These are phyloP conservation scores for Galaxea fascicularis DNA, from an alignment of 92 coral and sea anemone genomes.

Conservation along the genomic window DNA sequence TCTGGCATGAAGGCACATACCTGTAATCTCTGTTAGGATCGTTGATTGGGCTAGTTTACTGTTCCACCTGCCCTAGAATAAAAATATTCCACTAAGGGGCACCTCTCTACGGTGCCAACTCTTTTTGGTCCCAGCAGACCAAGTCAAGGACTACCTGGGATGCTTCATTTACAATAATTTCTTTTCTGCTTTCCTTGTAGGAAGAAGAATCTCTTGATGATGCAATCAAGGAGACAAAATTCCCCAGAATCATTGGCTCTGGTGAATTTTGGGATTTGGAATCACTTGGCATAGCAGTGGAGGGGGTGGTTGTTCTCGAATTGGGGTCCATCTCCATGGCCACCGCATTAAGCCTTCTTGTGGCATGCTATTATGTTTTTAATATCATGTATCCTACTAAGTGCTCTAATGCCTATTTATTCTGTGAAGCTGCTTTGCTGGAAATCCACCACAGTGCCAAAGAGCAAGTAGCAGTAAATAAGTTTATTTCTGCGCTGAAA, in stretches of 20 bases:
- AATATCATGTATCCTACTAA: not conserved
- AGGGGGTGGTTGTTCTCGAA: conserved; percentile 14
- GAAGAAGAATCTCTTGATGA: conserved; percentile 26
- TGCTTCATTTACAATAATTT: conserved; percentile 5
- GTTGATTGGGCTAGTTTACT: conserved; percentile 1
- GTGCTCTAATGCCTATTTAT: conserved; percentile 12
- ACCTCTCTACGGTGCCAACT: not conserved
- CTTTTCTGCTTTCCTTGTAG: conserved; percentile 14
- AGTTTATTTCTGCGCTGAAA: too few species aligned
- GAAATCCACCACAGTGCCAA: not conserved
- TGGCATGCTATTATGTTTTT: conserved; percentile 40
- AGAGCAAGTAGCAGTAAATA: too few species aligned
- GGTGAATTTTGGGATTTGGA: conserved; percentile 30
- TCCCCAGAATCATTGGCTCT: conserved; percentile 31
- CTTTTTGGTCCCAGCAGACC: not conserved
- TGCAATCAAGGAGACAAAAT: conserved; percentile 16
- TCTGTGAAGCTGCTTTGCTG: conserved; percentile 32
- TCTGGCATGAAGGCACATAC: not conserved
- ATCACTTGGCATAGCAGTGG: conserved; percentile 6
- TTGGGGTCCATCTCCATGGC: conserved; percentile 30
- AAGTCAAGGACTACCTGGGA: not conserved
- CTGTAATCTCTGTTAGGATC: not conserved
- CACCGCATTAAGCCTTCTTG: conserved; percentile 14
- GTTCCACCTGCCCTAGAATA: conserved; percentile 1
- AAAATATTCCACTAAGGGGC: conserved; percentile 3